Evolutionary conservation across 2,797 vertebrate species (phyloP).

Genomic region (Brachyrhaphis roseni): DNA sequence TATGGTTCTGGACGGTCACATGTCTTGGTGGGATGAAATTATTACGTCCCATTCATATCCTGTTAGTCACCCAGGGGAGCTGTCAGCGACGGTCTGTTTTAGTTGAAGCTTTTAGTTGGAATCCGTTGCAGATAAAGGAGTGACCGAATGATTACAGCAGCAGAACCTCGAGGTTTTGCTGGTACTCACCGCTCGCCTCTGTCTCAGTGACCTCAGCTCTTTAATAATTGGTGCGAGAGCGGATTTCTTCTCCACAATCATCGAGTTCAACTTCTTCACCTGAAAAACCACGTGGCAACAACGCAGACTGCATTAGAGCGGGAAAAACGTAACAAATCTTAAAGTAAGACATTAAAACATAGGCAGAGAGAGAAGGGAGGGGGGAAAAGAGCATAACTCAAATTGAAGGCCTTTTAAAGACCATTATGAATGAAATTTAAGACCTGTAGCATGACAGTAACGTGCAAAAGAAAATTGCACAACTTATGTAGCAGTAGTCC

Average conservation of each 20-base stretch:
- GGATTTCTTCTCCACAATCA: conserved; percentile 92
- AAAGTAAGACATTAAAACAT: neutral
- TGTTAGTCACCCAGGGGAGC: neutral
- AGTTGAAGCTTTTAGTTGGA: neutral
- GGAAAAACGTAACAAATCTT: neutral
- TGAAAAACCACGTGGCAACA: conserved; percentile 53
- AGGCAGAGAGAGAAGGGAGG: neutral
- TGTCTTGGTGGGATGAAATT: neutral
- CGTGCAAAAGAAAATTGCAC: too few species aligned
- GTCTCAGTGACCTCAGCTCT: conserved; percentile 91
- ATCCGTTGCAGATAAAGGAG: neutral
- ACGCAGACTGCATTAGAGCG: conserved; percentile 9
- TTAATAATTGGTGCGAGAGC: conserved; percentile 94
- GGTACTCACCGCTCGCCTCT: conserved; percentile 86
- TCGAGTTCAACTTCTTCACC: conserved; percentile 92
- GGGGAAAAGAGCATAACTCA: neutral
- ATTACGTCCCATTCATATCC: neutral
- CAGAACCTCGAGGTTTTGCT: conserved; percentile 1
- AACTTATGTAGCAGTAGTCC: too few species aligned
- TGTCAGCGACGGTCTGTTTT: neutral
- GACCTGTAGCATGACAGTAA: too few species aligned
- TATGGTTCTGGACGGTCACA: neutral
- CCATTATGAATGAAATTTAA: too few species aligned
- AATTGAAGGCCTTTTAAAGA: too few species aligned
- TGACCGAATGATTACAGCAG: neutral